phyloP scores from a whole-genome alignment of 2,888 invertebrate species.

The Dolichomitus sp. region DNA sequence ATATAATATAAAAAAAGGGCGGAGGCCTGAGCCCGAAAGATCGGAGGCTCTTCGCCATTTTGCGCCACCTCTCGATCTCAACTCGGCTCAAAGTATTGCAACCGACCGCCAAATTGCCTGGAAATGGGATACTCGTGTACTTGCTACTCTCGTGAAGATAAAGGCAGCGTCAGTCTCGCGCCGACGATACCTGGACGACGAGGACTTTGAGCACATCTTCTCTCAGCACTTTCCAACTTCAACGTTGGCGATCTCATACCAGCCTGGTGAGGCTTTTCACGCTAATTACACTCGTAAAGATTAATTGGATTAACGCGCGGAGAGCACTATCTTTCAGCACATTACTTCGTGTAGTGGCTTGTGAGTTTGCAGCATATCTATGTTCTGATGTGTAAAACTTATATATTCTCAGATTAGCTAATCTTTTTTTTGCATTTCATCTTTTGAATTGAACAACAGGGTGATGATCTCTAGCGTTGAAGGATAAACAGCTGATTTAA shows the following conservation, averaged over 20 bases:
- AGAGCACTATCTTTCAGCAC: constrained; percentile 31
- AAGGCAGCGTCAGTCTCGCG: constrained; percentile 74
- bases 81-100: constrained; percentile 63
- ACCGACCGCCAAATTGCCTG: constrained; percentile 78
- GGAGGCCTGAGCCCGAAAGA: constrained; percentile 49
- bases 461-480: background rate
- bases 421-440: constrained; percentile 22
- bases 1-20: constrained; percentile 60
- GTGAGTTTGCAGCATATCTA: constrained; percentile 28
- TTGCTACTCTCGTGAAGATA: constrained; percentile 82
- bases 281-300: constrained; percentile 84
- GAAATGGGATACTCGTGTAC: constrained; percentile 84
- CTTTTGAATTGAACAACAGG: background rate
- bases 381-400: constrained; percentile 51
- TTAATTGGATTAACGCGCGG: constrained; percentile 81
- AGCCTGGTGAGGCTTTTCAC: constrained; percentile 67
- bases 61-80: constrained; percentile 30
- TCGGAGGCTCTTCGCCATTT: constrained; percentile 17
- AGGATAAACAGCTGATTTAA: background rate
- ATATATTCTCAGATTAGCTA: constrained; percentile 47
- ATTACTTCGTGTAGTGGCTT: constrained; percentile 37
- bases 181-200: constrained; percentile 45
- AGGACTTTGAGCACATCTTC: constrained; percentile 47
- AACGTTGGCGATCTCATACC: constrained; percentile 35
- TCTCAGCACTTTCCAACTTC: constrained; percentile 41